phyloP scores from a whole-genome alignment of 2,113 vertebrate genomes.

The Tricholaema leucomelas region DNA sequence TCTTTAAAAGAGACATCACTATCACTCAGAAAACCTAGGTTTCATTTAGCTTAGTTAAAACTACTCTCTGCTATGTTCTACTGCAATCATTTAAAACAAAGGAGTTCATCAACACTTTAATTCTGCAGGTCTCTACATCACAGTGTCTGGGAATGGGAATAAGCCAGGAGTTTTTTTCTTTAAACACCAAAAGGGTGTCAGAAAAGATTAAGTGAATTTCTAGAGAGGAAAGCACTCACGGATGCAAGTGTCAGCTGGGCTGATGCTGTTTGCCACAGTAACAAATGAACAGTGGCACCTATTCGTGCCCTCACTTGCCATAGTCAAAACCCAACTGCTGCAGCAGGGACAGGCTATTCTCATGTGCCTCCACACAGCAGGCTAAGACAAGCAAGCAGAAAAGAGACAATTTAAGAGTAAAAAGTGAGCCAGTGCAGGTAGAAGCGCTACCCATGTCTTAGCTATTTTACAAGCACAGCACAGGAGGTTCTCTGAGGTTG shows the following conservation, averaged over 20 bases:
- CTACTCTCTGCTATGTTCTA: background rate
- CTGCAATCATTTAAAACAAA: conserved; percentile 26
- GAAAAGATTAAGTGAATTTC: conserved; percentile 51
- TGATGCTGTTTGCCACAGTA: conserved; percentile 24
- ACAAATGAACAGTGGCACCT: conserved; percentile 50
- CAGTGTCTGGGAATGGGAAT: background rate
- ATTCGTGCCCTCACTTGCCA: background rate
- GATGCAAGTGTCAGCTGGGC: conserved; percentile 29
- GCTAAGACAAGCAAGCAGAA: background rate
- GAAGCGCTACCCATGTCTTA: background rate
- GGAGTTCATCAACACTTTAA: conserved; percentile 11
- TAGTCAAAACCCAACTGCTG: background rate
- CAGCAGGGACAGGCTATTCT: background rate
- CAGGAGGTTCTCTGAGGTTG: background rate
- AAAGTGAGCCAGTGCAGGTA: background rate
- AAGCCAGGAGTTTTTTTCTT: conserved; percentile 22
- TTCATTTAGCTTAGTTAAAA: conserved; percentile 27
- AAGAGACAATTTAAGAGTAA: background rate
- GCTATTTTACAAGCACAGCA: background rate
- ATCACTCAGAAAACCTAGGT: background rate
- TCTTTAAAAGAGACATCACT: background rate
- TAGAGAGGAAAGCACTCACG: background rate
- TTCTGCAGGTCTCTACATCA: conserved; percentile 3
- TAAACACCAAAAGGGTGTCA: conserved; percentile 42
- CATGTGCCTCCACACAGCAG: accelerated